Evolutionary conservation across 1,140 invertebrate genomes (phyloP).

Genomic region (Drosophila pruinosa): DNA sequence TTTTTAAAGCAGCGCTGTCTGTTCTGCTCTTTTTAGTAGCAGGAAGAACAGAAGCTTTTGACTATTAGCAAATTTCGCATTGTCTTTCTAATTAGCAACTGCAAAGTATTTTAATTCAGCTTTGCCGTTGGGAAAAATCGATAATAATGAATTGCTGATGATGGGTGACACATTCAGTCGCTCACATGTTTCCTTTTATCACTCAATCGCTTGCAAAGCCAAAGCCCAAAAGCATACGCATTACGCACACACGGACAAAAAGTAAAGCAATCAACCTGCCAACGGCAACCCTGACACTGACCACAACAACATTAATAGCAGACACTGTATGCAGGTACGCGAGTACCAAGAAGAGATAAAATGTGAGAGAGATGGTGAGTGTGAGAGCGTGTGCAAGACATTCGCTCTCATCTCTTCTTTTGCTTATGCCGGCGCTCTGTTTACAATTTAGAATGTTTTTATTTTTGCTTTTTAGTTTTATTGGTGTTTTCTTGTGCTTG

Average conservation of each 20-base stretch:
- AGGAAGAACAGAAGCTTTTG: background rate
- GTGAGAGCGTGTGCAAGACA: conserved; percentile 23
- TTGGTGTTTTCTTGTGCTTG: conserved; percentile 14
- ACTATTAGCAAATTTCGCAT: conserved; percentile 30
- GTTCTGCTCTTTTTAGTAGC: conserved; percentile 1
- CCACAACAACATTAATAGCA: conserved; percentile 61
- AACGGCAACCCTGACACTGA: conserved; percentile 71
- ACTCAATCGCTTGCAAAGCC: conserved; percentile 39
- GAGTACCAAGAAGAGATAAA: background rate
- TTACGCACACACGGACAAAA: conserved; percentile 22
- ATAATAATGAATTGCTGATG: conserved; percentile 21
- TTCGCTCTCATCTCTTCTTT: conserved; percentile 41
- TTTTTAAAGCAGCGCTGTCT: conserved; percentile 29
- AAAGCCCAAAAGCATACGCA: conserved; percentile 11
- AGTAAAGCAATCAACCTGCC: conserved; percentile 40
- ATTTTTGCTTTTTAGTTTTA: conserved; percentile 12
- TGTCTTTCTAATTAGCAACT: conserved; percentile 52
- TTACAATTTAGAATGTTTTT: conserved; percentile 58
- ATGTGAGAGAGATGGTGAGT: background rate
- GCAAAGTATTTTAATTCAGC: too few relatives aligned
- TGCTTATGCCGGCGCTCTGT: conserved; percentile 62
- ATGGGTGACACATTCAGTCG: conserved; percentile 58
- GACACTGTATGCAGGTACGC: conserved; percentile 10
- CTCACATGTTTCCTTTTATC: conserved; percentile 51
- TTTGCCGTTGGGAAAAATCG: conserved; percentile 32